Evolutionary conservation across 2,888 invertebrate genomes (phyloP).

Genomic region (Coecobrya sp.): DNA sequence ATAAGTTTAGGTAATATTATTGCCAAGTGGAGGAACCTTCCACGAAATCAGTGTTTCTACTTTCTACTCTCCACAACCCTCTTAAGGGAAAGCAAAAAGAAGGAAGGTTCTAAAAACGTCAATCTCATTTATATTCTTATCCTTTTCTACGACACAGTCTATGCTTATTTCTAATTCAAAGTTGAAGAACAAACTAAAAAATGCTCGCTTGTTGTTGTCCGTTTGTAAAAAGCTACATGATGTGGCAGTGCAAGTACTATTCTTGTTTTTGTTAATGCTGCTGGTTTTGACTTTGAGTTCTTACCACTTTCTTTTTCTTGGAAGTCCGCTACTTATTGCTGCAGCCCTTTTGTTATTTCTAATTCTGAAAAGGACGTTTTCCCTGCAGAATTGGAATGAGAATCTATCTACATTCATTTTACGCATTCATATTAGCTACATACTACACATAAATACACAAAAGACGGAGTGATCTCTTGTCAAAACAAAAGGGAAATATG

Average conservation of each 20-base stretch:
- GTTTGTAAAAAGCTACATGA: background rate
- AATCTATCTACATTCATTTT: constrained; percentile 6
- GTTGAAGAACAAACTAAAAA: constrained; percentile 43
- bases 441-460: background rate
- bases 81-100: background rate
- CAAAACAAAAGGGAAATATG: constrained; percentile 40
- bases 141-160: constrained; percentile 25
- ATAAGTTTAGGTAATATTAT: background rate
- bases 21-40: background rate
- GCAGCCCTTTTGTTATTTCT: background rate
- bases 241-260: background rate
- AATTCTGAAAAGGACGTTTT: constrained; percentile 25
- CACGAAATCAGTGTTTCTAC: background rate
- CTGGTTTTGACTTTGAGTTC: background rate
- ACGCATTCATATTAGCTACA: background rate
- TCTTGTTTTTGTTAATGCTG: background rate
- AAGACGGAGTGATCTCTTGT: constrained; percentile 2
- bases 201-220: background rate
- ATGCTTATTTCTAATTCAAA: constrained; percentile 21
- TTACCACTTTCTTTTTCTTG: constrained; percentile 20
- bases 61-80: background rate
- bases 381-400: constrained; percentile 13
- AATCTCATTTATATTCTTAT: constrained; percentile 71
- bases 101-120: constrained; percentile 68
- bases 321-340: background rate